Evolutionary conservation across 2,797 vertebrate genomes (phyloP).

Genomic region (Lates japonicus): DNA sequence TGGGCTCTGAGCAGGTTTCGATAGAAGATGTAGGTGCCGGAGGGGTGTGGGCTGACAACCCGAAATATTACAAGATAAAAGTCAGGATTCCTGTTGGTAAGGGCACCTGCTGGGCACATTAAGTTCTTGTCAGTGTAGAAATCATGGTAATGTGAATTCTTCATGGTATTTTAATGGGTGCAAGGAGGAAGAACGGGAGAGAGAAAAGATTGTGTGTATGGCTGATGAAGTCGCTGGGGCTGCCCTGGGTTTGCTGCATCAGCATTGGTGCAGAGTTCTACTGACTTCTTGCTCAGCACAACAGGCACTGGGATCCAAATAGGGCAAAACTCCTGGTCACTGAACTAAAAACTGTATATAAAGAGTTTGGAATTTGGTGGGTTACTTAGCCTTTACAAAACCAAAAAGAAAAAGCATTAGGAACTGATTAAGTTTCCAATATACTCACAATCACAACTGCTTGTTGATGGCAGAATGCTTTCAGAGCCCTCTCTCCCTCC

Average conservation of each 20-base stretch:
- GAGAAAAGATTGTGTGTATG: background rate
- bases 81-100: slow-evolving; percentile 29
- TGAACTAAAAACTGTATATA: background rate
- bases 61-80: slow-evolving; percentile 40
- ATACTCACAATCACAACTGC: background rate
- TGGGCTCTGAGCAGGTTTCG: slow-evolving; percentile 2
- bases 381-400: background rate
- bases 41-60: slow-evolving; percentile 17
- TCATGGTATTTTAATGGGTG: slow-evolving; percentile 24
- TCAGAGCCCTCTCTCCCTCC: background rate
- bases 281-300: slow-evolving; percentile 20
- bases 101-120: slow-evolving; percentile 17
- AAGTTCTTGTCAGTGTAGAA: slow-evolving; percentile 24
- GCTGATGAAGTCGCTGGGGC: slow-evolving; percentile 5
- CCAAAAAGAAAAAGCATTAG: background rate
- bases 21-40: background rate
- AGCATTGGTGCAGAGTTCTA: slow-evolving; percentile 19
- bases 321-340: slow-evolving; percentile 6
- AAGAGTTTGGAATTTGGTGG: background rate
- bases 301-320: background rate
- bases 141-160: slow-evolving; percentile 39
- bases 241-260: slow-evolving; percentile 37
- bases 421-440: background rate
- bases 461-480: background rate
- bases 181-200: slow-evolving; percentile 19